These are phyloP conservation scores for Lophotis ruficrista DNA, from an alignment of 2,113 vertebrate species.

Conservation along the genomic window DNA sequence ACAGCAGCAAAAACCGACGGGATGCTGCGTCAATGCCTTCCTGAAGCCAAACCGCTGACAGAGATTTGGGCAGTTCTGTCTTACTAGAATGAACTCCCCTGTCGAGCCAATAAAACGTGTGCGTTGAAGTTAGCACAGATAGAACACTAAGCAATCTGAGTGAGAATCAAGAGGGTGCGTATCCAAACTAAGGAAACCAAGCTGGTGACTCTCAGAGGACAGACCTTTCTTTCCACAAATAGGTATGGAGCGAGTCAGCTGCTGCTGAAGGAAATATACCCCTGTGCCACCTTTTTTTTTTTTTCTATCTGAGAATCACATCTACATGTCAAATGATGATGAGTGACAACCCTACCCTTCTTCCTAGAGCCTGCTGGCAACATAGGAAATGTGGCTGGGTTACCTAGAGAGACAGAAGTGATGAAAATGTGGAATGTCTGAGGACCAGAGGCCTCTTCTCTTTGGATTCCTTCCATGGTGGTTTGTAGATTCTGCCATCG, in stretches of 20 bases:
- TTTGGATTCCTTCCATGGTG: background rate
- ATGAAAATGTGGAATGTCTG: background rate
- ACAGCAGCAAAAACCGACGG: background rate
- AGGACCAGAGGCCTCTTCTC: background rate
- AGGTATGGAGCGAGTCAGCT: background rate
- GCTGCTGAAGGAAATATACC: background rate
- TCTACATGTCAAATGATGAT: background rate
- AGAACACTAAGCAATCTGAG: background rate
- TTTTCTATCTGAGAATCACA: background rate
- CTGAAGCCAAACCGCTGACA: background rate
- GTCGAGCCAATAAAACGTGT: background rate
- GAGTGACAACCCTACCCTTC: background rate
- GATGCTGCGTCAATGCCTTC: background rate
- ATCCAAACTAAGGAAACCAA: background rate
- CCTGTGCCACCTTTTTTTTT: background rate
- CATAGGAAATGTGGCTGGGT: background rate
- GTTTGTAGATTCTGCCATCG: background rate
- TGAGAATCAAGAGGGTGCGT: background rate
- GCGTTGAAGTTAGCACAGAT: background rate
- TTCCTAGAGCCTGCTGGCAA: background rate
- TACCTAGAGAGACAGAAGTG: background rate
- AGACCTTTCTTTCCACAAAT: background rate
- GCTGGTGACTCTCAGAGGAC: background rate
- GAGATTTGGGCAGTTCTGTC: background rate
- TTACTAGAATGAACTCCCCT: background rate